Evolutionary conservation across 2,113 vertebrate species (phyloP).

Genomic region (Nerophis lumbriciformis): DNA sequence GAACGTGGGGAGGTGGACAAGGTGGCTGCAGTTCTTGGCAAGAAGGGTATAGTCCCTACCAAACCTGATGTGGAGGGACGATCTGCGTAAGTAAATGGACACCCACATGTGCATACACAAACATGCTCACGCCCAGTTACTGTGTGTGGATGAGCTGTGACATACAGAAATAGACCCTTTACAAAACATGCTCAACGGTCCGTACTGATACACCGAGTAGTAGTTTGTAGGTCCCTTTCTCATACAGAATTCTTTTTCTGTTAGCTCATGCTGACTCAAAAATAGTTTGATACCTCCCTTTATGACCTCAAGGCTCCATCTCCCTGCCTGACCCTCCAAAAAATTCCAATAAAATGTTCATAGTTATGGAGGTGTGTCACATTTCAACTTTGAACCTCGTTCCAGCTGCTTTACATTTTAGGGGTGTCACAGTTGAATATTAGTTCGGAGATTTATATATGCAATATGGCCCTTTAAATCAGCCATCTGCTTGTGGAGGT

Average conservation of each 20-base stretch:
- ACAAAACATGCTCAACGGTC: neutral
- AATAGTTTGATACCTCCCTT: slow-evolving; percentile 7
- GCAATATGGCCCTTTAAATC: slow-evolving; percentile 32
- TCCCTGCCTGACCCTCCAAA: slow-evolving; percentile 5
- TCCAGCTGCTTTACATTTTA: slow-evolving; percentile 6
- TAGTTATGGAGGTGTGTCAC: neutral
- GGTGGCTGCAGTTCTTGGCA: slow-evolving; percentile 84
- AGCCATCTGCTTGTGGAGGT: slow-evolving; percentile 32
- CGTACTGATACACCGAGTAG: neutral
- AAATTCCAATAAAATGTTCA: neutral
- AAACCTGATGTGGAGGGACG: slow-evolving; percentile 93
- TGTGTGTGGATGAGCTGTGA: neutral
- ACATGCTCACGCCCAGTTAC: neutral
- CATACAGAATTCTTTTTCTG: slow-evolving; percentile 10
- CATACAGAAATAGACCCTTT: neutral
- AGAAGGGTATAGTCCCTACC: slow-evolving; percentile 87
- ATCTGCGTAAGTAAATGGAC: slow-evolving; percentile 84
- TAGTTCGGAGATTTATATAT: slow-evolving; percentile 26
- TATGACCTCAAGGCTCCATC: slow-evolving; percentile 7
- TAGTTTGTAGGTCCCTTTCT: neutral
- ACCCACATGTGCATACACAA: neutral
- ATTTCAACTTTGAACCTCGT: slow-evolving; percentile 1
- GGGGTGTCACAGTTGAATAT: slow-evolving; percentile 1
- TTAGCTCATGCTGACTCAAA: slow-evolving; percentile 16
- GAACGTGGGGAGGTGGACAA: slow-evolving; percentile 93